A percentile compares a stretch with the other conserved stretches of the same genome.
Evolutionary conservation across 2,888 invertebrate species (phyloP).

Genomic region (Diaperis boleti): DNA sequence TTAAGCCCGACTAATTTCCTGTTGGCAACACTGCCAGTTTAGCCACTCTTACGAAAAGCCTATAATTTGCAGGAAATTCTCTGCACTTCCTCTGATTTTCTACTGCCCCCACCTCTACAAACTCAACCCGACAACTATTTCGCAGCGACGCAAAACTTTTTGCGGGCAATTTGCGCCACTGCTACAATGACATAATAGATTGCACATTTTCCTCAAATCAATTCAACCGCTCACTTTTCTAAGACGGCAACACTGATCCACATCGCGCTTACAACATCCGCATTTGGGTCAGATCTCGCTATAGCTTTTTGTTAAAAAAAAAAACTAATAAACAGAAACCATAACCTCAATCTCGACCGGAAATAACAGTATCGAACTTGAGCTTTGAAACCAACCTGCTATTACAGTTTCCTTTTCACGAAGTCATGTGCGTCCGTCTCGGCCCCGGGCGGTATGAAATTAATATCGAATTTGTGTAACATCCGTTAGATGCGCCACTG

Average conservation of each 20-base stretch:
- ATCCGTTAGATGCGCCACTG: conserved; percentile 38
- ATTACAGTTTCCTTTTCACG: conserved; percentile 12
- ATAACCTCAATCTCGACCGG: background rate
- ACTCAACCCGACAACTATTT: too few relatives aligned
- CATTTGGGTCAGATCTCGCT: background rate
- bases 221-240: background rate
- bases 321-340: background rate
- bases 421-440: conserved; percentile 1
- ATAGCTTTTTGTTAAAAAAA: background rate
- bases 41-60: too few relatives aligned
- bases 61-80: background rate
- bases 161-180: background rate
- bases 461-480: conserved; percentile 28
- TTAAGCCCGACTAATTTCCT: background rate
- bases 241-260: background rate
- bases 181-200: background rate
- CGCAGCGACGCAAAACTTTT: too few relatives aligned
- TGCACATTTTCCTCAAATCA: background rate
- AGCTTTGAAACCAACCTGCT: conserved; percentile 17
- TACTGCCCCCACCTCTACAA: background rate
- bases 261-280: background rate
- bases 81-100: background rate
- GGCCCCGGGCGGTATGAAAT: conserved; percentile 17
- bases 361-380: conserved; percentile 7
- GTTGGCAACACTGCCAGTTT: background rate